A percentile compares a stretch with the other conserved stretches of the same genome.
phyloP scores from a whole-genome alignment of 2,797 vertebrate genomes.

The Phrynocephalus guinanensis region DNA sequence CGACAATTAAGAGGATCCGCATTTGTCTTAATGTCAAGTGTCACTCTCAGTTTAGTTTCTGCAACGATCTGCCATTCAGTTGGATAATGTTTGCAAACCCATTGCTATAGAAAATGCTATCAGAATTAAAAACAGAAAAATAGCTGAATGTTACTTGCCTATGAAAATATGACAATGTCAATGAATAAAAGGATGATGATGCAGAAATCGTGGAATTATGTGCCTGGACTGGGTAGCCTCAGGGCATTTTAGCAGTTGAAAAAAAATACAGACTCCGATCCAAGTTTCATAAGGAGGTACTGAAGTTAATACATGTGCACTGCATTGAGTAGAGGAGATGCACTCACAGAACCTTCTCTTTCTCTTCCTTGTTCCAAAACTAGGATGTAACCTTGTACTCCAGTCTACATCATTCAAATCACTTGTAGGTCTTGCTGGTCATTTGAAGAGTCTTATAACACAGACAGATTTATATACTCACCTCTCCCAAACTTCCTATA shows the following conservation, averaged over 20 bases:
- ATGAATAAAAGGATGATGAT: too few relatives aligned
- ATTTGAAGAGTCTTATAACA: neutral
- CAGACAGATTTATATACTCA: constrained; percentile 71
- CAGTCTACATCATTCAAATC: constrained; percentile 8
- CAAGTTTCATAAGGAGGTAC: neutral
- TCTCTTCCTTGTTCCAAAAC: neutral
- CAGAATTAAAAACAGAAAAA: too few relatives aligned
- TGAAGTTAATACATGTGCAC: neutral
- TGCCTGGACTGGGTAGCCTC: neutral
- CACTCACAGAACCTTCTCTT: neutral
- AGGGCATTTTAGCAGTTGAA: too few relatives aligned
- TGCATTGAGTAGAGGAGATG: neutral
- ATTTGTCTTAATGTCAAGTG: too few relatives aligned
- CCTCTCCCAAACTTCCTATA: constrained; percentile 73
- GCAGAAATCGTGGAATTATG: neutral
- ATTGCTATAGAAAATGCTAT: neutral
- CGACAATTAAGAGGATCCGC: too few relatives aligned
- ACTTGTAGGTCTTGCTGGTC: neutral
- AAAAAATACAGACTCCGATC: neutral
- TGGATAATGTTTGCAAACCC: neutral
- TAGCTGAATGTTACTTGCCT: too few relatives aligned
- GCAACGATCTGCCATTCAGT: neutral
- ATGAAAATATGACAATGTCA: too few relatives aligned
- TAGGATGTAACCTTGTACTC: neutral
- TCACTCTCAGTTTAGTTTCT: neutral